phyloP scores from a whole-genome alignment of 1,140 invertebrate genomes.

The Camponotus floridanus region DNA sequence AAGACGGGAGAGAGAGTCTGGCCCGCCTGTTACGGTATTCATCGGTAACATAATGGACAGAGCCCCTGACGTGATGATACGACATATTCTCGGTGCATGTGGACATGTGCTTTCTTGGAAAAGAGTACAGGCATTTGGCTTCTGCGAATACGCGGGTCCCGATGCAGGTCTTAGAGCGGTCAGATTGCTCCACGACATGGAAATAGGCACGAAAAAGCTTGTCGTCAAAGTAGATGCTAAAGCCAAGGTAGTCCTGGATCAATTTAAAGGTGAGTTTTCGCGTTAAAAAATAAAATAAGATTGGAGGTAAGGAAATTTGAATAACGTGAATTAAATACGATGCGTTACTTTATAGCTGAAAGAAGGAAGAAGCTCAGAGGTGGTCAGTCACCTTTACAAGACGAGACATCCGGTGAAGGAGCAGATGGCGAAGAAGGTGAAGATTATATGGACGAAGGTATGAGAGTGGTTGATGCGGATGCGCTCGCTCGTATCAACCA shows the following conservation, averaged over 20 bases:
- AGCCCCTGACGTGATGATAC: constrained; percentile 97
- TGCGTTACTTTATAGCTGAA: constrained; percentile 83
- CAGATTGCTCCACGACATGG: constrained; percentile 96
- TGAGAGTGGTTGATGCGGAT: constrained; percentile 90
- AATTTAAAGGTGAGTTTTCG: constrained; percentile 93
- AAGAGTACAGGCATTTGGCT: constrained; percentile 98
- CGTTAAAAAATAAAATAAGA: constrained; percentile 86
- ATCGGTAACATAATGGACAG: constrained; percentile 99
- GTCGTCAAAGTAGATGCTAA: constrained; percentile 99
- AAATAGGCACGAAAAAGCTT: constrained; percentile 97
- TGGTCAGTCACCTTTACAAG: constrained; percentile 87
- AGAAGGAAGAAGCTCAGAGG: constrained; percentile 87
- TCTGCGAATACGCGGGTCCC: constrained; percentile 98
- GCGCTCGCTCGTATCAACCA: constrained; percentile 92
- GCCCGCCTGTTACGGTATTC: constrained; percentile 98
- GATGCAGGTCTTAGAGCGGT: constrained; percentile 98
- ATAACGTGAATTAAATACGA: not conserved
- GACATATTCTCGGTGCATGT: constrained; percentile 95
- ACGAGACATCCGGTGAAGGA: constrained; percentile 87
- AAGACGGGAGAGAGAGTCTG: constrained; percentile 85
- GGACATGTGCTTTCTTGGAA: constrained; percentile 99
- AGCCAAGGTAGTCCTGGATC: constrained; percentile 97
- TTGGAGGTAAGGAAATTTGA: not conserved
- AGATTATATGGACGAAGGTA: constrained; percentile 93
- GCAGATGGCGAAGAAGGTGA: constrained; percentile 86